These are phyloP conservation scores for Araneus ventricosus DNA, from an alignment of 1,140 invertebrate species.

Conservation along the genomic window DNA sequence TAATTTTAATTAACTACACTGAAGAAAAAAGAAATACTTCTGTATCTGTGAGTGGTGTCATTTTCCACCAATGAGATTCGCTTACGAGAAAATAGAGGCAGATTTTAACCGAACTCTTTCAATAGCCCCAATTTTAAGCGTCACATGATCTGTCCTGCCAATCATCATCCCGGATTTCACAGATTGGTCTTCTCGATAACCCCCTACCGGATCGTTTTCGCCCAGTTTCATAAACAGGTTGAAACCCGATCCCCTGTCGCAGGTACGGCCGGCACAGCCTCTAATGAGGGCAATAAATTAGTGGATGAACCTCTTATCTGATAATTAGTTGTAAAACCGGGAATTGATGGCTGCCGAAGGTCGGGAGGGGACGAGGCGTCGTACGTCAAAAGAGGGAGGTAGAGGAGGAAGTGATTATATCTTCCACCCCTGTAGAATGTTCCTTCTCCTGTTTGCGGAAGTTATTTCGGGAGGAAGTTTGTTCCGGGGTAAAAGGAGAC, in stretches of 20 bases:
- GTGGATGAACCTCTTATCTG: conserved; percentile 1
- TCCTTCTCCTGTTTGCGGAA: conserved; percentile 7
- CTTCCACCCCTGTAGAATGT: background rate
- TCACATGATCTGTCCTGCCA: background rate
- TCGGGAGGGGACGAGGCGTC: conserved; percentile 3
- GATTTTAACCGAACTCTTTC: too few species aligned
- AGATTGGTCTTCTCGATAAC: background rate
- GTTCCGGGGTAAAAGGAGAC: background rate
- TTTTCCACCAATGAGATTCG: too few species aligned
- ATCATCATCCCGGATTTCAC: background rate
- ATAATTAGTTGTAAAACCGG: conserved; percentile 37
- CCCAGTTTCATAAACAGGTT: conserved; percentile 2
- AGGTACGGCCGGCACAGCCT: background rate
- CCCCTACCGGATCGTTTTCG: background rate
- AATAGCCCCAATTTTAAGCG: too few species aligned
- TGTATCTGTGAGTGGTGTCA: too few species aligned
- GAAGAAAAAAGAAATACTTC: too few species aligned
- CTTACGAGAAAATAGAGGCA: too few species aligned
- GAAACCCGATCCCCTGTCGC: background rate
- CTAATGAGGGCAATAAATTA: conserved; percentile 24
- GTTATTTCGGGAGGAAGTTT: conserved; percentile 16
- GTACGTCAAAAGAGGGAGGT: background rate
- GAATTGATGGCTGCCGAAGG: conserved; percentile 34
- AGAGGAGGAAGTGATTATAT: background rate
- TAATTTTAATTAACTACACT: too few species aligned